Conservation (phyloP, 2,113 vertebrate species). For the Cephalopterus ornatus region DNA sequence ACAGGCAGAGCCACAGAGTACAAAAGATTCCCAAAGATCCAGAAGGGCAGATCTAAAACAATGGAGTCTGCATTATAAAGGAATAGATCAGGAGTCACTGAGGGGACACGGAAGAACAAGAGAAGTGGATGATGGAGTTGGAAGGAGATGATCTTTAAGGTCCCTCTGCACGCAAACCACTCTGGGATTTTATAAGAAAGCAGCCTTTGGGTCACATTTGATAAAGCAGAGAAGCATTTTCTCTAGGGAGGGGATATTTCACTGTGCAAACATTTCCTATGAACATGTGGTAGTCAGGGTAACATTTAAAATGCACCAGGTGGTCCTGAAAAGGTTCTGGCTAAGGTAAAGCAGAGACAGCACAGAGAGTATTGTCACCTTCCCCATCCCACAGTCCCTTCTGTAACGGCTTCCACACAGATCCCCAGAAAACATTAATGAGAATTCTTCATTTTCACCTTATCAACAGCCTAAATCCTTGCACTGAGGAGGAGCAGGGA, state of each 20-base stretch:
- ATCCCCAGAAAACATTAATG: background rate
- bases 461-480: background rate
- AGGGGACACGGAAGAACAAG: background rate
- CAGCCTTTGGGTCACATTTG: background rate
- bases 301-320: background rate
- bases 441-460: background rate
- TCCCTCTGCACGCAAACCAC: background rate
- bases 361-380: background rate
- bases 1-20: background rate
- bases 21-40: background rate
- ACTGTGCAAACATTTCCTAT: background rate
- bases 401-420: background rate
- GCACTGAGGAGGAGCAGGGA: background rate
- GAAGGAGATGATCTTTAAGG: background rate
- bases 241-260: background rate
- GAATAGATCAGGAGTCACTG: background rate
- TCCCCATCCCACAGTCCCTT: background rate
- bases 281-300: fast-evolving
- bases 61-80: background rate
- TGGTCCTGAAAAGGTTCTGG: background rate
- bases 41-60: background rate
- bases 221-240: background rate
- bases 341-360: background rate
- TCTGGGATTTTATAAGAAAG: background rate
- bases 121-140: background rate